Conservation (phyloP, 2,888 invertebrate species). For the Campaea margaritaria region DNA sequence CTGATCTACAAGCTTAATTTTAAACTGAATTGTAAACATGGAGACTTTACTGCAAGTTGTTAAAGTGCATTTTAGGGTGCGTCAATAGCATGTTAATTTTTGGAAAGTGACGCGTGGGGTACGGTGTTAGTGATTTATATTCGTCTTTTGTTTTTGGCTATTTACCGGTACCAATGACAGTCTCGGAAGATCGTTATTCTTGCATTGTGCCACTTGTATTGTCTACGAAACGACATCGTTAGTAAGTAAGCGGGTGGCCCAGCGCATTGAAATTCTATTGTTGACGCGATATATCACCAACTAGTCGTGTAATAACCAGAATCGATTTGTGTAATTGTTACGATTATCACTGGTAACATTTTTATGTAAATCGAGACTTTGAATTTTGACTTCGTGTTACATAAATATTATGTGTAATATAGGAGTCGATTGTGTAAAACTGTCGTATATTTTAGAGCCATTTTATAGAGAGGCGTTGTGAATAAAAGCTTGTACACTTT, state of each 20-base stretch:
- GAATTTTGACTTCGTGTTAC: conserved; percentile 6
- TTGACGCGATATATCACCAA: conserved; percentile 75
- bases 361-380: conserved; percentile 50
- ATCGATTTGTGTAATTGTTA: conserved; percentile 70
- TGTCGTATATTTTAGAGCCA: conserved; percentile 32
- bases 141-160: conserved; percentile 82
- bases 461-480: conserved; percentile 25
- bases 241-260: conserved; percentile 82
- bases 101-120: conserved; percentile 61
- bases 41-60: conserved; percentile 42
- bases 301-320: conserved; percentile 57
- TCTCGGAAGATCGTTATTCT: conserved; percentile 80
- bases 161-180: conserved; percentile 79
- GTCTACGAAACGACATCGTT: conserved; percentile 81
- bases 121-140: conserved; percentile 78
- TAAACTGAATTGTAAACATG: conserved; percentile 1
- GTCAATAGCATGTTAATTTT: conserved; percentile 51
- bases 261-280: conserved; percentile 80
- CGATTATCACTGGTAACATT: conserved; percentile 57
- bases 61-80: conserved; percentile 48
- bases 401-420: conserved; percentile 26
- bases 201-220: conserved; percentile 80
- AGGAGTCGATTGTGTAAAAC: conserved; percentile 21
- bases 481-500: conserved; percentile 38
- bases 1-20: conserved; percentile 35